A percentile compares a stretch with the other conserved stretches of the same genome.
These are phyloP conservation scores for Chaetoderma sp. DNA, from an alignment of 2,888 invertebrate genomes.

Conservation along the genomic window DNA sequence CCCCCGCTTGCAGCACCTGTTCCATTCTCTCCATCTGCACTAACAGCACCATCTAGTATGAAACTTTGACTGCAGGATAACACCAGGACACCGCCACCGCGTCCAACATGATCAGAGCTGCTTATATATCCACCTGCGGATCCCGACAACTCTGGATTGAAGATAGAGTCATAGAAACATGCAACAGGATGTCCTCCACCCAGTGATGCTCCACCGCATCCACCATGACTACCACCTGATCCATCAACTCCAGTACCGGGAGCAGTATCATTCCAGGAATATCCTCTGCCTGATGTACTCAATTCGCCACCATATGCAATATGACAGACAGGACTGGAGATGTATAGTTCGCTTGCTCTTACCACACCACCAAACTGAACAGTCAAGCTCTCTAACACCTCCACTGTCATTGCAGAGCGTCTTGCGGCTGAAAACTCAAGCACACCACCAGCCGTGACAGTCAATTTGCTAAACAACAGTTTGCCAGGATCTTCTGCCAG, in stretches of 20 bases:
- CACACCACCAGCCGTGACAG: constrained; percentile 44
- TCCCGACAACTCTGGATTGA: constrained; percentile 31
- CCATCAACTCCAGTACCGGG: constrained; percentile 35
- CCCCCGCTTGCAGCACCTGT: constrained; percentile 39
- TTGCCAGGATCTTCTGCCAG: constrained; percentile 33
- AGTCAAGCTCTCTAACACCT: constrained; percentile 34
- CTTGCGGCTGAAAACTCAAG: constrained; percentile 39
- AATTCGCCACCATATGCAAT: constrained; percentile 44
- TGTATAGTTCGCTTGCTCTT: constrained; percentile 31
- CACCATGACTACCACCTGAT: constrained; percentile 49
- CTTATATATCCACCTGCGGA: constrained; percentile 41
- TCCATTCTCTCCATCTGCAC: constrained; percentile 40
- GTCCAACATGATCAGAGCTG: constrained; percentile 29
- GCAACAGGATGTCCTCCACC: constrained; percentile 16
- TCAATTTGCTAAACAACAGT: constrained; percentile 39
- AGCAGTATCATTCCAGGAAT: constrained; percentile 29
- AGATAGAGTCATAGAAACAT: constrained; percentile 24
- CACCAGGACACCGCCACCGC: constrained; percentile 40
- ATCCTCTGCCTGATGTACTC: constrained; percentile 34
- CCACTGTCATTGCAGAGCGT: constrained; percentile 31
- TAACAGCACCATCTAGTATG: constrained; percentile 42
- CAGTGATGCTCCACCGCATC: constrained; percentile 45
- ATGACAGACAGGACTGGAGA: constrained; percentile 35
- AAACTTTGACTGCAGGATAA: constrained; percentile 27
- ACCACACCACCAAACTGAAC: constrained; percentile 44